Conservation (phyloP, 2,113 vertebrate genomes). For the Pterocles gutturalis region DNA sequence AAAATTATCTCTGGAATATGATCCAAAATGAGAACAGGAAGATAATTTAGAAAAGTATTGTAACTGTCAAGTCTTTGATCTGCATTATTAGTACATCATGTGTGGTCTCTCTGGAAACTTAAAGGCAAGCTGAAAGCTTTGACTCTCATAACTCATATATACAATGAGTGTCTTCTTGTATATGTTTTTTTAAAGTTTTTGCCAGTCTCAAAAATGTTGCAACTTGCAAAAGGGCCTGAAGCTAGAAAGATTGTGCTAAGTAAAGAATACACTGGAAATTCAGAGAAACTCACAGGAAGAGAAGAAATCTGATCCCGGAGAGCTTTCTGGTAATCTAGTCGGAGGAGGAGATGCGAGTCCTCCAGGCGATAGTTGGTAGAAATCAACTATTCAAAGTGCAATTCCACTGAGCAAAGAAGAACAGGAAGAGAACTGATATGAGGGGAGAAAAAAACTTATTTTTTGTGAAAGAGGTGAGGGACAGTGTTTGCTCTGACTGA, state of each 20-base stretch:
- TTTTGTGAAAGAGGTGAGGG: background rate
- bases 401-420: background rate
- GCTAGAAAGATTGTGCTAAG: background rate
- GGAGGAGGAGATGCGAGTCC: background rate
- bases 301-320: background rate
- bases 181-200: background rate
- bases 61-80: background rate
- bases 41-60: background rate
- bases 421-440: background rate
- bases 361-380: background rate
- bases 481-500: background rate
- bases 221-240: background rate
- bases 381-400: background rate
- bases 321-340: background rate
- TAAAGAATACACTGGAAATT: background rate
- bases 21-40: background rate
- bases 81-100: background rate
- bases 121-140: background rate
- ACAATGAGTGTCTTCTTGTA: background rate
- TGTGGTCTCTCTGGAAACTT: constrained; percentile 25
- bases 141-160: background rate
- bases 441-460: background rate
- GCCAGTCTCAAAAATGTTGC: background rate
- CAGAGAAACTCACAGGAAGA: background rate
- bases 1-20: background rate